Conservation (phyloP, 2,888 invertebrate species). For the Parelbella ahira region DNA sequence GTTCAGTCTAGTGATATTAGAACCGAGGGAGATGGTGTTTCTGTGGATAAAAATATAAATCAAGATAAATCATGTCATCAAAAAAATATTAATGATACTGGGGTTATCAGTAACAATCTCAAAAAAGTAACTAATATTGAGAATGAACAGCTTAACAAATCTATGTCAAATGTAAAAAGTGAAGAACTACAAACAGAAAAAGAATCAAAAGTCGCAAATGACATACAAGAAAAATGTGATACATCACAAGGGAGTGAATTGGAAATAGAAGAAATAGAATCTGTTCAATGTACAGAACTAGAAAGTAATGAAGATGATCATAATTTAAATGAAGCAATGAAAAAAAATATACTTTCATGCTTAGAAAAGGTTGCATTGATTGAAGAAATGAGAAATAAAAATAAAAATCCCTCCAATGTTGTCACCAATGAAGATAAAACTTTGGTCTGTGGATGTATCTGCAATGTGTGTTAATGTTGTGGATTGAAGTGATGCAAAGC, state of each 20-base stretch:
- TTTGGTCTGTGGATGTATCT: conserved; percentile 59
- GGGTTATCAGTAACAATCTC: conserved; percentile 47
- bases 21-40: conserved; percentile 19
- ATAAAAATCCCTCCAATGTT: conserved; percentile 37
- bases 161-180: conserved; percentile 46
- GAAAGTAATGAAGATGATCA: conserved; percentile 50
- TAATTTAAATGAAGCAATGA: conserved; percentile 56
- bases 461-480: conserved; percentile 34
- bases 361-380: conserved; percentile 69
- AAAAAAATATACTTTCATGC: conserved; percentile 68
- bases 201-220: conserved; percentile 35
- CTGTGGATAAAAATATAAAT: conserved; percentile 31
- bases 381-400: conserved; percentile 65
- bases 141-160: conserved; percentile 71
- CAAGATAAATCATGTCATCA: conserved; percentile 42
- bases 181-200: conserved; percentile 39
- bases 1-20: conserved; percentile 7
- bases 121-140: conserved; percentile 72
- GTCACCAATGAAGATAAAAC: conserved; percentile 56
- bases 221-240: conserved; percentile 32
- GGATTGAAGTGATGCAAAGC: conserved; percentile 22
- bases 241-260: conserved; percentile 26
- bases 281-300: conserved; percentile 34
- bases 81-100: conserved; percentile 46
- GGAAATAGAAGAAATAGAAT: conserved; percentile 46